These are phyloP conservation scores for Dasyurus viverrinus DNA, from an alignment of 2,113 vertebrate species.

Conservation along the genomic window DNA sequence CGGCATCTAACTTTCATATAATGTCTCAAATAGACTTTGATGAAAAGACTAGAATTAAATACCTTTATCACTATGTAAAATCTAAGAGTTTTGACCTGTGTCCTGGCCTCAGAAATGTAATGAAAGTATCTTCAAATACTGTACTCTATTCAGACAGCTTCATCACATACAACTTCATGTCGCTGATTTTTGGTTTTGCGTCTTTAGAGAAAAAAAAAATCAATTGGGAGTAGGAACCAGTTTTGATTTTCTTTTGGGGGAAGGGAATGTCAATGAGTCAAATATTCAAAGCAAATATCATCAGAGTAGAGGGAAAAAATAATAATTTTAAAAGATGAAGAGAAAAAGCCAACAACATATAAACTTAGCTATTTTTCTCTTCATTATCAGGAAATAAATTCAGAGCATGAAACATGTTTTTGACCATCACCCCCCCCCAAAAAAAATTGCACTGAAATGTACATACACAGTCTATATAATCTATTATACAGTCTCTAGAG, in stretches of 20 bases:
- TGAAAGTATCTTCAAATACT: constrained; percentile 25
- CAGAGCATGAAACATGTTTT: constrained; percentile 13
- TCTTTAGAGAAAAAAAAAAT: constrained; percentile 29
- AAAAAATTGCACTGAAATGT: constrained; percentile 28
- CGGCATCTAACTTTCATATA: not conserved
- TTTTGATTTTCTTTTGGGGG: not conserved
- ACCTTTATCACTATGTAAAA: not conserved
- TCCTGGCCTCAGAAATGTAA: not conserved
- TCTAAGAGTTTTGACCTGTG: not conserved
- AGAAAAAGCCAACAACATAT: not conserved
- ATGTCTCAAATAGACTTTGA: constrained; percentile 37
- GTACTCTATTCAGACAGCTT: not conserved
- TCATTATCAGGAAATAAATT: constrained; percentile 10
- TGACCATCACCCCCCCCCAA: not conserved
- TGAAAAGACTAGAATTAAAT: constrained; percentile 19
- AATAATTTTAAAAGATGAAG: not conserved
- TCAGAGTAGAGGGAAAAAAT: not conserved
- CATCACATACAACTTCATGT: constrained; percentile 20
- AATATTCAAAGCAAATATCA: constrained; percentile 9
- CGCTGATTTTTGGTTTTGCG: not conserved
- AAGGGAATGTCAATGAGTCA: not conserved
- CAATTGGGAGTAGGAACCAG: not conserved
- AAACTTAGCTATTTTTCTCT: constrained; percentile 8
- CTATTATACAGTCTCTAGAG: constrained; percentile 47
- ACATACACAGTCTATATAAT: constrained; percentile 46